Percentiles rank a stretch among this genome's conserved stretches.
These are phyloP conservation scores for Nesometra sesokonis DNA, from an alignment of 35 echinoderm and acorn worm genomes.

Conservation along the genomic window DNA sequence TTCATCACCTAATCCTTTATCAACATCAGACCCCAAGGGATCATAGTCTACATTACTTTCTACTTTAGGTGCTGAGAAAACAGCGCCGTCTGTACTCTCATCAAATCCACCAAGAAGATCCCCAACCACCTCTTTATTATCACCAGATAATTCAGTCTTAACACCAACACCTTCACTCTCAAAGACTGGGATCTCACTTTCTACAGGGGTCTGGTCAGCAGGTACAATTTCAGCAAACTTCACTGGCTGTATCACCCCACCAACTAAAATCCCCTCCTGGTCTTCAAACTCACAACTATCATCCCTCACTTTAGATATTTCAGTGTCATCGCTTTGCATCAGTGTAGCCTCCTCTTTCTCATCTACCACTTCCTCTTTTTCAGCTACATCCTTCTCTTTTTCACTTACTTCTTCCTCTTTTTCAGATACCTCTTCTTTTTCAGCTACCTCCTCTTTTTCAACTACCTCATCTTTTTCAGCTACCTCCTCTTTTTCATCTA, in stretches of 20 bases:
- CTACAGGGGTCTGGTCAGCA: background rate
- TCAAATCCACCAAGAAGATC: background rate
- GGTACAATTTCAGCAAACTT: background rate
- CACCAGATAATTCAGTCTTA: background rate
- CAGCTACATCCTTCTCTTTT: background rate
- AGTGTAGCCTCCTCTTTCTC: background rate
- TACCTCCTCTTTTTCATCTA: background rate
- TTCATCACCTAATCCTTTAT: background rate
- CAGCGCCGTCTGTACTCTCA: background rate
- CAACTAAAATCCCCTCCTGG: background rate
- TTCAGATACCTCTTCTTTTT: background rate
- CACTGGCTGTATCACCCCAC: background rate
- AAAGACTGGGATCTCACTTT: background rate
- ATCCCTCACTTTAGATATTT: background rate
- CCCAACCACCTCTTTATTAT: background rate
- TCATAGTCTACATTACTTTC: background rate
- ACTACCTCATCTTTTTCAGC: too few species aligned
- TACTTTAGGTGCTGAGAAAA: background rate
- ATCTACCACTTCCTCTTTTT: background rate
- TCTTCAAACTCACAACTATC: background rate
- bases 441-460: background rate
- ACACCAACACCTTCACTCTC: background rate
- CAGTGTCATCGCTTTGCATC: background rate
- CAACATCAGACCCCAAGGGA: background rate
- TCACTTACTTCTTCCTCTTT: background rate